phyloP scores from a whole-genome alignment of 2,113 vertebrate genomes.

The Lasiurus cinereus region DNA sequence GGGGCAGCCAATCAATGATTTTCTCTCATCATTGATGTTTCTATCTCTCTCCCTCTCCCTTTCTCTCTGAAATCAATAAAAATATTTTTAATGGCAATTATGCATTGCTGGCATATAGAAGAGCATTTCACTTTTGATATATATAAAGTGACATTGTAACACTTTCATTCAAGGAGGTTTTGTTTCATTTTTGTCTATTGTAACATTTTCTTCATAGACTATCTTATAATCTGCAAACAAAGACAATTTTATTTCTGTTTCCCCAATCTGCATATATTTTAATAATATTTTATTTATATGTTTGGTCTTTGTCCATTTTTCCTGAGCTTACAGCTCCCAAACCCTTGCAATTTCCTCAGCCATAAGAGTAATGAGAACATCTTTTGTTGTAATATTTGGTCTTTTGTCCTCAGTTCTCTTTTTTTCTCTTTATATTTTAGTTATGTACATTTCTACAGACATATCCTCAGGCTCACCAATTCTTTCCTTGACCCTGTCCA shows the following conservation, averaged over 20 bases:
- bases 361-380: not conserved
- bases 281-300: not conserved
- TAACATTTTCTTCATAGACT: not conserved
- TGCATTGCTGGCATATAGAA: not conserved
- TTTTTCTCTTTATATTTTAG: not conserved
- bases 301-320: not conserved
- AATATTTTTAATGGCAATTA: not conserved
- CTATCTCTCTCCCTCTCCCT: too few species aligned
- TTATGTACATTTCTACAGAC: not conserved
- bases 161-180: not conserved
- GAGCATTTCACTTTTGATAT: not conserved
- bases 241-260: not conserved
- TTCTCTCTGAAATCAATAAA: too few species aligned
- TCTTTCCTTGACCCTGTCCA: not conserved
- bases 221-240: not conserved
- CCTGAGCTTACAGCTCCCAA: not conserved
- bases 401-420: not conserved
- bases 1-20: too few species aligned
- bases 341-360: not conserved
- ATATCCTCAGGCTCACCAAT: not conserved
- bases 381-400: not conserved
- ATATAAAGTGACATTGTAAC: not conserved
- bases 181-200: not conserved
- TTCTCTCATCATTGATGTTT: too few species aligned
- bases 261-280: not conserved